These are phyloP conservation scores for Drosophila ustulata DNA, from an alignment of 2,888 invertebrate genomes.

Conservation along the genomic window DNA sequence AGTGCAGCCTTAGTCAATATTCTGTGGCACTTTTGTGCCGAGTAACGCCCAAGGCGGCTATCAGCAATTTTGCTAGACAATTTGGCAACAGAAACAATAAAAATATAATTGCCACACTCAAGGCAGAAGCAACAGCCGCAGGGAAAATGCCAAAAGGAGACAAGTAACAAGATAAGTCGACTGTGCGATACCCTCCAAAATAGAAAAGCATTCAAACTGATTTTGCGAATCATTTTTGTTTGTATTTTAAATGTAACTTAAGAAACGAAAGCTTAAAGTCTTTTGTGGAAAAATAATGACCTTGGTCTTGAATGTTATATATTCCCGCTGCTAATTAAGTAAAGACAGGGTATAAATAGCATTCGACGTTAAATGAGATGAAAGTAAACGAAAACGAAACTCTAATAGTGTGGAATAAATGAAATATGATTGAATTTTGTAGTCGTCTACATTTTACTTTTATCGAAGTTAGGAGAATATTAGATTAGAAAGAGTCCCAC, in stretches of 20 bases:
- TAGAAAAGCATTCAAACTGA: not conserved
- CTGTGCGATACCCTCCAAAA: not conserved
- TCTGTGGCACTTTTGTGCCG: slow-evolving; percentile 30
- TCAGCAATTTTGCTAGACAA: slow-evolving; percentile 71
- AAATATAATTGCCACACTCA: slow-evolving; percentile 70
- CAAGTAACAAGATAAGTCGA: not conserved
- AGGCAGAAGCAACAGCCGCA: slow-evolving; percentile 31
- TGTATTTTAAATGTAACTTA: too few relatives aligned
- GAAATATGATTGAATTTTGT: slow-evolving; percentile 38
- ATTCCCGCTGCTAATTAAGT: not conserved
- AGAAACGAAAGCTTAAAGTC: too few relatives aligned
- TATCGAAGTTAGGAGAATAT: slow-evolving; percentile 1
- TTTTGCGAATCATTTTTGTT: too few relatives aligned
- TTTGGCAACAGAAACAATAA: slow-evolving; percentile 71
- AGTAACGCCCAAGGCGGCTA: slow-evolving; percentile 59
- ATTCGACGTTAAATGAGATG: slow-evolving; percentile 7
- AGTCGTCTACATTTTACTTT: slow-evolving; percentile 22
- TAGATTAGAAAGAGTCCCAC: not conserved
- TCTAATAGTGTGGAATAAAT: slow-evolving; percentile 19
- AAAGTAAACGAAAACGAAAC: not conserved
- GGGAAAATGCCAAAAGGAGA: slow-evolving; percentile 11
- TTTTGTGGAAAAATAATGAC: too few relatives aligned
- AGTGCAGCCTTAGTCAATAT: slow-evolving; percentile 14
- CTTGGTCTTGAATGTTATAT: too few relatives aligned
- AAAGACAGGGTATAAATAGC: not conserved